Evolutionary conservation across 1,140 invertebrate genomes (phyloP).

Genomic region (Pseudomyrmex sp.): DNA sequence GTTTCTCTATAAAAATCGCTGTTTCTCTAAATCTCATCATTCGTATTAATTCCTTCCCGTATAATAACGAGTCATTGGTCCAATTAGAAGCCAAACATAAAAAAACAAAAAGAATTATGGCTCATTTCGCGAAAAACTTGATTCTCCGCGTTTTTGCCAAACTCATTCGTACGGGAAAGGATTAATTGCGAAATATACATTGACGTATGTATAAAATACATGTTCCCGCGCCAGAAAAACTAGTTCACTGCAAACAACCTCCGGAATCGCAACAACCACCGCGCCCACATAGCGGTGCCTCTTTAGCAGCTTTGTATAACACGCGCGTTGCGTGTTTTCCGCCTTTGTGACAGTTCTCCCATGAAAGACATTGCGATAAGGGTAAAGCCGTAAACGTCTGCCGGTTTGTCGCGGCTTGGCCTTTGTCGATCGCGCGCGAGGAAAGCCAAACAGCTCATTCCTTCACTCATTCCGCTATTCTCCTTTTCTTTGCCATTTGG

Average conservation of each 20-base stretch:
- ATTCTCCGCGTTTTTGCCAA: no score
- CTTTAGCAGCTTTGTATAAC: conserved; percentile 14
- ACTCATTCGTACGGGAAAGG: no score
- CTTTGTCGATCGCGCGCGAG: conserved; percentile 49
- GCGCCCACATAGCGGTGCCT: neutral
- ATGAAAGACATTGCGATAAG: conserved; percentile 52
- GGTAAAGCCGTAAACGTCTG: conserved; percentile 42
- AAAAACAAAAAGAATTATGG: no score
- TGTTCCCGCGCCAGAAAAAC: conserved; percentile 1
- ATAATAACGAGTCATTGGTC: no score
- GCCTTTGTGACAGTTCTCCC: conserved; percentile 25
- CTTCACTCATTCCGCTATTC: conserved; percentile 24
- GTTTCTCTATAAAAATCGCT: neutral
- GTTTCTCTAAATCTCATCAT: neutral
- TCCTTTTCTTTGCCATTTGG: conserved; percentile 18
- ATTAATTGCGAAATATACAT: neutral
- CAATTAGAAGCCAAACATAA: no score
- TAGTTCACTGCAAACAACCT: conserved; percentile 1
- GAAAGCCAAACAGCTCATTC: conserved; percentile 40
- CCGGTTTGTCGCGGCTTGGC: conserved; percentile 38
- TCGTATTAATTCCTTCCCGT: no score
- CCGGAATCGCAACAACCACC: neutral
- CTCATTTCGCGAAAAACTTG: no score
- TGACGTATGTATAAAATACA: neutral
- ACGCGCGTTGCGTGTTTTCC: neutral